Evolutionary conservation across 2,113 vertebrate genomes (phyloP).

Genomic region (Burhinus bistriatus): DNA sequence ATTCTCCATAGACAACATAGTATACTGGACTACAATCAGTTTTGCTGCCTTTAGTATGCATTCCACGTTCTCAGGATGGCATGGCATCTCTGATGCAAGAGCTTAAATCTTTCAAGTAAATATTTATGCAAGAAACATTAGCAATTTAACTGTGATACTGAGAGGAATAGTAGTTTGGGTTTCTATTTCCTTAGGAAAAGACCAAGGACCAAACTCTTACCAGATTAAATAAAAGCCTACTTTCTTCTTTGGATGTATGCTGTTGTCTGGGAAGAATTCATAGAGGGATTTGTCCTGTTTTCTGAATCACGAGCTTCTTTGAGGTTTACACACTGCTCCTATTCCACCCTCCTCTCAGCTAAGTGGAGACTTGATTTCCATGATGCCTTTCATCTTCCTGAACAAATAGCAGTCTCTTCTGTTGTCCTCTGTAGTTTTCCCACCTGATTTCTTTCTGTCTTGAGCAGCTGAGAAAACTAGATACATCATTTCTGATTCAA

Average conservation of each 20-base stretch:
- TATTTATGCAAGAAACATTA: conserved; percentile 14
- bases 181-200: conserved; percentile 19
- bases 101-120: conserved; percentile 16
- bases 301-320: conserved; percentile 18
- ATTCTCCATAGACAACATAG: not conserved
- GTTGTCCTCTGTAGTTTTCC: conserved; percentile 32
- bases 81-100: not conserved
- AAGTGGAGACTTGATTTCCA: conserved; percentile 14
- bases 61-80: not conserved
- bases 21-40: not conserved
- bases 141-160: not conserved
- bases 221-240: not conserved
- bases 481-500: conserved; percentile 17
- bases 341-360: not conserved
- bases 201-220: not conserved
- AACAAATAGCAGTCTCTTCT: conserved; percentile 37
- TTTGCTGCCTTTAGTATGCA: not conserved
- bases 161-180: not conserved
- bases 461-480: not conserved
- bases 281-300: conserved; percentile 7
- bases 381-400: conserved; percentile 43
- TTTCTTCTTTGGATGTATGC: conserved; percentile 9
- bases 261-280: conserved; percentile 37
- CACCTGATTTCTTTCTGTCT: conserved; percentile 29
- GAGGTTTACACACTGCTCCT: not conserved